Base-by-base conservation (phyloP, 2,888 invertebrate species). In the Hydriomena furcata region DNA sequence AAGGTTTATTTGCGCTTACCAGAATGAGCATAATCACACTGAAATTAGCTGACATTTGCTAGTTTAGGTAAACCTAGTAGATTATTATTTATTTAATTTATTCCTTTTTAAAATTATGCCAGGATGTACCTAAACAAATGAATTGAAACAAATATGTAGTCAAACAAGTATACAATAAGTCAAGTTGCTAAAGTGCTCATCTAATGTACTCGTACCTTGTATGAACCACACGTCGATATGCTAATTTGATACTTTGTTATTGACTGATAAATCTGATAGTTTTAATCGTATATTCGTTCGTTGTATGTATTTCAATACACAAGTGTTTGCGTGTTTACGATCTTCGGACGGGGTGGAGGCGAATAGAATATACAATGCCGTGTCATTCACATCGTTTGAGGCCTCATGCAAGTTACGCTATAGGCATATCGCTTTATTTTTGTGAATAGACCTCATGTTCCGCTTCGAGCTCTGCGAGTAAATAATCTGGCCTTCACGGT, bases 341-440 rank as follows among this genome's bases (percentile, higher is more conserved):
- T 76, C 75, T 72, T 77, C 81, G 82, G 81, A 79, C 80, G 77
- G 79, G 68, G 72, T 73, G 68, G 73, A 86, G 80, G 76, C 80
- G 84, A 79, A 81, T 82, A 78, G 86, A 89, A 89, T 89, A 82
- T 82, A 84, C 82, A 89, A 89, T 84, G 82, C 84, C 75, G 76
- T 88, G 86, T 87, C 86, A 82, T 85, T 88, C 84, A 82, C 84
- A 79, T 83, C 82, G 81, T 84, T 82, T 83, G 84, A 84, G 84
- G 85, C 73, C 83, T 82, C 84, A 84, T 85, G 81, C 77, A 74
- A 84, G 83, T 84, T 83, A 49, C 13, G 21, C 8, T 41, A 24
- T 47, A 11, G 44, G 40, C 27, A 37, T 41, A 53, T 42, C 36
- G 25, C 35, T 80, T 77, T 84, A 82, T 45, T 75, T 80, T 85